A percentile compares a stretch with the other conserved stretches of the same genome.
Evolutionary conservation across 2,113 vertebrate genomes (phyloP).

Genomic region (Orthochromis indermauri): DNA sequence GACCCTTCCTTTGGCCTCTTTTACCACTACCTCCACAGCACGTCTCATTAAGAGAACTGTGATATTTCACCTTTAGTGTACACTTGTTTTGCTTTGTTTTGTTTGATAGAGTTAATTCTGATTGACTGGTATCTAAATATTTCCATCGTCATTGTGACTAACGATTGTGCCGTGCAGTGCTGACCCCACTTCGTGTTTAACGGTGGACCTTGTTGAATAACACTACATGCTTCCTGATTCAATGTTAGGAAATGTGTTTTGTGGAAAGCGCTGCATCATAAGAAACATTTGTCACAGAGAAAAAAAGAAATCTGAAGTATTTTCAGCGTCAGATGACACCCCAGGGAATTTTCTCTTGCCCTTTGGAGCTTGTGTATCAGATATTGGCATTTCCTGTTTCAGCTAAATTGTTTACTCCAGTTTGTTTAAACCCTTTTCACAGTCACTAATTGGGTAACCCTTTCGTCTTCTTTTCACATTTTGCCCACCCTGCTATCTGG

Average conservation of each 20-base stretch:
- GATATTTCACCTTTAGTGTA: neutral
- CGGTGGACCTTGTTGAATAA: neutral
- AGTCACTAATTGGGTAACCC: slow-evolving; percentile 44
- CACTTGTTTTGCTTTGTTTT: neutral
- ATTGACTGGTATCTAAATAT: neutral
- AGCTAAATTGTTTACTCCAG: slow-evolving; percentile 59
- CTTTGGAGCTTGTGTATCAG: neutral
- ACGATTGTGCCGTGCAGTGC: neutral
- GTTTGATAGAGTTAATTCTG: neutral
- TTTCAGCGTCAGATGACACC: neutral
- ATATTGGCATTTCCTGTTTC: slow-evolving; percentile 60
- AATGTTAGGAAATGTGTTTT: neutral
- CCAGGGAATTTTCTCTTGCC: neutral
- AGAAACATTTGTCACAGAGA: neutral
- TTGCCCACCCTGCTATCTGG: neutral
- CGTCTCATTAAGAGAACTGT: neutral
- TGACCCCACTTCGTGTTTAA: neutral
- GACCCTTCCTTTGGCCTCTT: neutral
- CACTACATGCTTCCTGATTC: neutral
- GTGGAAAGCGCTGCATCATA: neutral
- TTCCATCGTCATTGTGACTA: neutral
- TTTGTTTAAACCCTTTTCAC: slow-evolving; percentile 20
- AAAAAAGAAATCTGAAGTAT: neutral
- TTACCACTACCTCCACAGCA: neutral
- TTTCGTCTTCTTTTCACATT: neutral